Base-by-base conservation (phyloP, 1,140 invertebrate genomes). In the Homalodisca vitripennis region DNA sequence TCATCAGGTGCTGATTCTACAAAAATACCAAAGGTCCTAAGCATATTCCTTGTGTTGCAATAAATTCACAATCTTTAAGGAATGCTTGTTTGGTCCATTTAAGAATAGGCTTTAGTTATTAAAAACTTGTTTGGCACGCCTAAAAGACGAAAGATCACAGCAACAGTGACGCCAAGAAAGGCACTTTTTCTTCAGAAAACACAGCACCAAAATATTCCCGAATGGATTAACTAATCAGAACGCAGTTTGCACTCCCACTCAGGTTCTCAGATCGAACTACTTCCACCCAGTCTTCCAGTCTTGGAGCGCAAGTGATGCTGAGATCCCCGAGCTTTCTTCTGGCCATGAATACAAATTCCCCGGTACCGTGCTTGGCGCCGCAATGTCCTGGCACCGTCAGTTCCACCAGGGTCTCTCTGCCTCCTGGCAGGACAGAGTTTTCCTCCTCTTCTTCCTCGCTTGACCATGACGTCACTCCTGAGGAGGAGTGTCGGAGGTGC, bases 271-370 rank as follows among this genome's bases (percentile, higher is more conserved):
- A 81, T 13, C 83, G 78, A 1, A 88, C 84, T 6, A 90, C 79
- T 32, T 81, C 75, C 1, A 81, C 79, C 91, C 91, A 93, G 51
- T 90, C 84, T 34, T 87, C 83, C 2, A 88, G 76, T 68, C 89
- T 81, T 0, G 91, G 90, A 0, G 91, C 89, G 74, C 92, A 93
- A 0, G 84, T 83, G 20, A 93, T 77, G 1, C 85, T 81, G n/a
- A 89, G 80, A 34, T 88, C 83, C 1, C 89, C 90, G 12, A 94
- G 82, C 71, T 88, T 83, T 68, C 88, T 81, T 66, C 88, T 82
- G 14, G 90, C 92, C 84, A 92, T 90, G 77, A 93, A 87, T 32
- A 93, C 83, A 81, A 92, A 92, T 79, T 92, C 88, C 0, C 91
- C 91, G 6, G 83, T 80, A 6, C 91, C 91, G 29, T 87, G 84